phyloP scores from a whole-genome alignment of 2,113 vertebrate species.

The Charina bottae region DNA sequence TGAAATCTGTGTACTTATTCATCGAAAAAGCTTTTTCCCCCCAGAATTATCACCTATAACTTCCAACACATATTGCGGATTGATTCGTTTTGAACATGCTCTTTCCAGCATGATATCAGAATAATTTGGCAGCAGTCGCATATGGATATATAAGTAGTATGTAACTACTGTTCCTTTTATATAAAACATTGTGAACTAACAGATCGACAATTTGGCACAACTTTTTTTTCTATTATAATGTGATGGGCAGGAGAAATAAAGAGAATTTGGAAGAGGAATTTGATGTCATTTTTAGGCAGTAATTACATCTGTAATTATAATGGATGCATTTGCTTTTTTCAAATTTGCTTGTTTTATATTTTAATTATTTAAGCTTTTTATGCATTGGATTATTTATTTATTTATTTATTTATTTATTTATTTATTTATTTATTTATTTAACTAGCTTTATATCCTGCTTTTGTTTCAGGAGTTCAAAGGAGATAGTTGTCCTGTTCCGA shows the following conservation, averaged over 20 bases:
- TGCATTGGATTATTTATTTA: too few species aligned
- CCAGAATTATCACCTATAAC: neutral
- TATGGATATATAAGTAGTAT: neutral
- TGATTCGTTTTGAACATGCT: slow-evolving; percentile 29
- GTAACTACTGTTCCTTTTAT: neutral
- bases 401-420: too few species aligned
- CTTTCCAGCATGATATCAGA: neutral
- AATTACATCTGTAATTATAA: too few species aligned
- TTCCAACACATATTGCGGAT: slow-evolving; percentile 13
- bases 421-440: too few species aligned
- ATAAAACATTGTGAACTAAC: neutral
- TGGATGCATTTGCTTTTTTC: too few species aligned
- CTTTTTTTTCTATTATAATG: neutral
- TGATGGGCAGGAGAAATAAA: neutral
- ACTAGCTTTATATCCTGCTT: too few species aligned
- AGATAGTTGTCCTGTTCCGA: too few species aligned
- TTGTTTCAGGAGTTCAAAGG: too few species aligned
- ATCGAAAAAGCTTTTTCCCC: neutral
- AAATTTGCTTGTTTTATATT: too few species aligned
- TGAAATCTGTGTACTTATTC: neutral
- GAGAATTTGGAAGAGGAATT: neutral
- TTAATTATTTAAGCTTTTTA: too few species aligned
- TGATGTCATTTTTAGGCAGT: too few species aligned
- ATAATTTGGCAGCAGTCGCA: neutral
- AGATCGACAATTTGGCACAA: neutral